These are phyloP conservation scores for Macaca mulatta DNA, from an alignment of 2,113 vertebrate genomes.

Conservation along the genomic window DNA sequence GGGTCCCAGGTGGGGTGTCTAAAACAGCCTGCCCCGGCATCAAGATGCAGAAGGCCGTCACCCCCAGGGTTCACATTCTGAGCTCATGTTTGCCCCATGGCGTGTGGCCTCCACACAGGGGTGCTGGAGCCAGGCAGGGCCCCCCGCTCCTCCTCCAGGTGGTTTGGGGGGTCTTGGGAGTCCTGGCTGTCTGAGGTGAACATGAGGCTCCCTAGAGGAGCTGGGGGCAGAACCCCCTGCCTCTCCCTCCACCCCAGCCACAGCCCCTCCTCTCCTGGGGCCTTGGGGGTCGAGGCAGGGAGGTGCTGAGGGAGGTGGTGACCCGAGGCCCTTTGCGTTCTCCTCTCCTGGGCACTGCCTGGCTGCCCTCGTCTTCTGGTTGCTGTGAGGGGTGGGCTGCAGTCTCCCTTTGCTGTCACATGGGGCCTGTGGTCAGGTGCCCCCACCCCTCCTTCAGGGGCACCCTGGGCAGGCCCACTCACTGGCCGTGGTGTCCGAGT, in stretches of 20 bases:
- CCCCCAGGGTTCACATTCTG: fast-evolving
- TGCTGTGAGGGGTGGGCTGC: background rate
- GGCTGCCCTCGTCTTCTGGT: background rate
- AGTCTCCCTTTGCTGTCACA: too few species aligned
- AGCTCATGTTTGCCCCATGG: too few species aligned
- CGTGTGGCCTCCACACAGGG: too few species aligned
- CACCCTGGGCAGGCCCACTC: background rate
- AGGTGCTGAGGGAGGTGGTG: background rate
- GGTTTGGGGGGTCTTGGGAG: too few species aligned
- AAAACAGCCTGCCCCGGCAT: too few species aligned
- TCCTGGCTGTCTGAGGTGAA: background rate
- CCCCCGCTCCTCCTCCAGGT: too few species aligned
- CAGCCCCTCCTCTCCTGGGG: background rate
- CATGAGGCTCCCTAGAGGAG: background rate
- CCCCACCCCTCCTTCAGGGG: background rate
- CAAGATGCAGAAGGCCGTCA: too few species aligned
- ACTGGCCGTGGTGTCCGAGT: background rate
- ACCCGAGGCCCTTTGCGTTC: background rate
- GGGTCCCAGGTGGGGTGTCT: background rate
- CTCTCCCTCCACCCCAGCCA: background rate
- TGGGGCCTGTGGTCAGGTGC: too few species aligned
- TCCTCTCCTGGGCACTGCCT: too few species aligned
- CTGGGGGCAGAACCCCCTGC: background rate
- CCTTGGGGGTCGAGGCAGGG: background rate
- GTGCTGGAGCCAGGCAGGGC: background rate